These are phyloP conservation scores for Trinectes maculatus DNA, from an alignment of 2,113 vertebrate genomes.

Conservation along the genomic window DNA sequence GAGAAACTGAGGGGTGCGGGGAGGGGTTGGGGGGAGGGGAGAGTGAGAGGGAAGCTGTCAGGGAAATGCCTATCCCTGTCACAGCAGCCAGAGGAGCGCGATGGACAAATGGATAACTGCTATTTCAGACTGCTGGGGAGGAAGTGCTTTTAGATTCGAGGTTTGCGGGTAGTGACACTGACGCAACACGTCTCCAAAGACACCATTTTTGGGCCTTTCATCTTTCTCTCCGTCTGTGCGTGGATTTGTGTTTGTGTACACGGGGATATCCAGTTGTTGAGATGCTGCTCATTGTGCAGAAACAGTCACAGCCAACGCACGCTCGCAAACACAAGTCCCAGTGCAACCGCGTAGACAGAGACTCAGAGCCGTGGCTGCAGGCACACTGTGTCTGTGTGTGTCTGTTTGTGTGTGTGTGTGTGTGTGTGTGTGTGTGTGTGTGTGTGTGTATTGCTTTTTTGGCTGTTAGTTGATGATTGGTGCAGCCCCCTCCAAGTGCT, in stretches of 20 bases:
- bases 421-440: slow-evolving; percentile 27
- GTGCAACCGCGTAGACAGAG: slow-evolving; percentile 57
- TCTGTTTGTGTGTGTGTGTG: slow-evolving; percentile 7
- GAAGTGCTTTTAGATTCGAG: slow-evolving; percentile 58
- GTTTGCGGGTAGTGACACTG: slow-evolving; percentile 51
- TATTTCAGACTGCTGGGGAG: slow-evolving; percentile 64
- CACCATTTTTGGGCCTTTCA: slow-evolving; percentile 16
- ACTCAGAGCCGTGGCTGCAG: slow-evolving; percentile 65
- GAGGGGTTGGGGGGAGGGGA: not conserved
- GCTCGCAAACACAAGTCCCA: slow-evolving; percentile 49
- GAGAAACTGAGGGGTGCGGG: slow-evolving; percentile 57
- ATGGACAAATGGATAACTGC: slow-evolving; percentile 77
- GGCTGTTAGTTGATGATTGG: slow-evolving; percentile 49
- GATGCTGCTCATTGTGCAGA: slow-evolving; percentile 45
- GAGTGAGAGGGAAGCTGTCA: slow-evolving; percentile 66
- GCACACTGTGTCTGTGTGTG: slow-evolving; percentile 34
- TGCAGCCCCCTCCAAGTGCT: slow-evolving; percentile 35
- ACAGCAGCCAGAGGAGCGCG: slow-evolving; percentile 70
- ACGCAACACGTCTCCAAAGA: slow-evolving; percentile 33
- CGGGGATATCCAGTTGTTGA: slow-evolving; percentile 46
- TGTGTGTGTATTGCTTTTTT: slow-evolving; percentile 46
- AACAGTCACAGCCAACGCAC: slow-evolving; percentile 21
- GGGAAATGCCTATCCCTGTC: slow-evolving; percentile 77
- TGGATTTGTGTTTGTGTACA: slow-evolving; percentile 36
- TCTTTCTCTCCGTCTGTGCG: slow-evolving; percentile 19